Evolutionary conservation across 2,113 vertebrate species (phyloP).

Genomic region (Phasianus colchicus): DNA sequence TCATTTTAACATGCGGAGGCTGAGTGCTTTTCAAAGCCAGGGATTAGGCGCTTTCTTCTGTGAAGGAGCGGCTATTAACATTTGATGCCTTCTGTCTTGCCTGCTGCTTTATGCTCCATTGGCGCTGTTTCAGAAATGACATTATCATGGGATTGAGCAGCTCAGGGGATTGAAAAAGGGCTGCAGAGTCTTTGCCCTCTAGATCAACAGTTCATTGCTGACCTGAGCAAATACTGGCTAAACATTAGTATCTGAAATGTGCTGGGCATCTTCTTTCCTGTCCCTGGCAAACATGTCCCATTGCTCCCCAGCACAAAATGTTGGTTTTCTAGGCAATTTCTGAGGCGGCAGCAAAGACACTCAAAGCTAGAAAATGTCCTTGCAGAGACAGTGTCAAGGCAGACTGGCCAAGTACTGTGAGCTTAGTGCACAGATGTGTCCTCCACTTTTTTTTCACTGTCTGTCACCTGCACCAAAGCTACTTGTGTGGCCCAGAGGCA

Average conservation of each 20-base stretch:
- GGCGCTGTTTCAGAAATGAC: constrained; percentile 59
- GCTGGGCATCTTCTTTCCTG: not conserved
- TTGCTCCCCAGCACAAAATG: not conserved
- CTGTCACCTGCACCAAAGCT: not conserved
- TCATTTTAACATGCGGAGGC: constrained; percentile 23
- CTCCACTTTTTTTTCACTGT: not conserved
- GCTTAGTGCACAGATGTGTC: not conserved
- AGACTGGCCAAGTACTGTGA: not conserved
- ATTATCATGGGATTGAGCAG: constrained; percentile 58
- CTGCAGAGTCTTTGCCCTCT: not conserved
- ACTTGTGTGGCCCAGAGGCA: not conserved
- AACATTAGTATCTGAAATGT: constrained; percentile 52
- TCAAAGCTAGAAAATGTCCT: not conserved
- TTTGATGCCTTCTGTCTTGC: constrained; percentile 65
- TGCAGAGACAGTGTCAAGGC: not conserved
- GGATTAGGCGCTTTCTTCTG: constrained; percentile 55
- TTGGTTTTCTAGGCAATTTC: not conserved
- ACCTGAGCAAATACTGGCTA: constrained; percentile 14
- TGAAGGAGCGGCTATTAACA: constrained; percentile 60
- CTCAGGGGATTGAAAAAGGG: constrained; percentile 30
- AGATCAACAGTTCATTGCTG: constrained; percentile 44
- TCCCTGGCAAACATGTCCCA: not conserved
- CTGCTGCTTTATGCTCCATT: constrained; percentile 66
- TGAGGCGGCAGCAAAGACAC: not conserved
- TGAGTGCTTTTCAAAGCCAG: constrained; percentile 53